phyloP scores from a whole-genome alignment of 2,113 vertebrate species.

The Erythrocercus mccallii region DNA sequence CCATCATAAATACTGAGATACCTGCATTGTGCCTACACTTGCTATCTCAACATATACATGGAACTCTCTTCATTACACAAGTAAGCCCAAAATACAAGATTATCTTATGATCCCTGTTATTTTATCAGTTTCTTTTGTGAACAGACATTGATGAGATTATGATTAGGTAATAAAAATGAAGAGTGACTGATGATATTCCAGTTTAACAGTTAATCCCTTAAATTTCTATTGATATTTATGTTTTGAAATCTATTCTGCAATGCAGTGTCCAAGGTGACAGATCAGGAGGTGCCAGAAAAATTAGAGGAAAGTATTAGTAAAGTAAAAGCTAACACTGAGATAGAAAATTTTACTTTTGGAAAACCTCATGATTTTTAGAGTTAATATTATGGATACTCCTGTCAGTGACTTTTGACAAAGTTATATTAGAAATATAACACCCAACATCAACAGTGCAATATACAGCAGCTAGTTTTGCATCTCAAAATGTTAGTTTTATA shows the following conservation, averaged over 20 bases:
- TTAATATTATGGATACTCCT: neutral
- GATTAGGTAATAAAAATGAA: neutral
- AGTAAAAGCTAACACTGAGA: neutral
- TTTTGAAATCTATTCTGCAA: neutral
- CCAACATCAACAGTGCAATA: neutral
- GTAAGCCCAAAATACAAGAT: neutral
- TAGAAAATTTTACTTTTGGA: neutral
- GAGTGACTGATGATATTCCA: neutral
- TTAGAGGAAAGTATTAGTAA: neutral
- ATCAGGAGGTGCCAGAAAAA: neutral
- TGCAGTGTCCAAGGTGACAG: neutral
- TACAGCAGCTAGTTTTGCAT: neutral
- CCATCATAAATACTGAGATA: neutral
- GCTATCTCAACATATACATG: neutral
- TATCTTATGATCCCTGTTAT: neutral
- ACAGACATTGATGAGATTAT: neutral
- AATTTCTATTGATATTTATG: neutral
- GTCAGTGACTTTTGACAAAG: neutral
- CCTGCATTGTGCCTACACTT: neutral
- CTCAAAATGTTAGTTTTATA: neutral
- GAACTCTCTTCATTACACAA: neutral
- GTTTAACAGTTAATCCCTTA: neutral
- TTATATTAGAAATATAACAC: neutral
- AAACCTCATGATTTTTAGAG: neutral
- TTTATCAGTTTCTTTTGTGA: neutral